Base-by-base conservation (phyloP, 2,797 vertebrate species). In the Schizothorax lantsangensis region DNA sequence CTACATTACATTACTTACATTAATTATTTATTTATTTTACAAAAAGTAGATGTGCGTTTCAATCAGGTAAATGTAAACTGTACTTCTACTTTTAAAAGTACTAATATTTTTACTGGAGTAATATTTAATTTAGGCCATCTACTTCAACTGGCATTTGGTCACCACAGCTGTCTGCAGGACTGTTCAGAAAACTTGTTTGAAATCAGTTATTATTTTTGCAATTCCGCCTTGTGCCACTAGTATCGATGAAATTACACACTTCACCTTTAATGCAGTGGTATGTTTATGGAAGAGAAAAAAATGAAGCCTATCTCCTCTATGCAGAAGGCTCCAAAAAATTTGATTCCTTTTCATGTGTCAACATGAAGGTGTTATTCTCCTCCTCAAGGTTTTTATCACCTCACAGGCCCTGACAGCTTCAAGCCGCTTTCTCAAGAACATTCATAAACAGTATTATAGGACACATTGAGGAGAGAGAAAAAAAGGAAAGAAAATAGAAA, bases 301-400 rank as follows among this genome's bases (percentile, higher is more conserved):
- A 64, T 36, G 92, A 93, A 93, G 94, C 90, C 95, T 95, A 95
- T 97, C 96, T 97, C 96, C 96, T 95, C 93, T 95, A 94, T 92
- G 95, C 96, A 97, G 97, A 96, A 94, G 95, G 96, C 95, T 95
- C 95, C 92, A 94, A 95, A 96, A 95, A 95, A 97, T 95, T 95
- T 95, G 94, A 93, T 93, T 95, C 91, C 95, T 95, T 97, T 98
- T 96, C 96, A 96, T 95, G 75, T 94, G 96, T 96, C 96, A 97
- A 94, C 94, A 95, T 94, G 94, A 96, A 97, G 95, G 93, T 96
- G 96, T 95, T 96, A 95, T 95, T 97, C 94, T 96, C 95, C 95
- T 96, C 96, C 95, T 94, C 95, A 95, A 95, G 88, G 94, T 95
- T 94, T 96, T 97, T 96, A 97, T 98, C 96, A 85, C 92, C 92